Base-by-base conservation (phyloP, 2,113 vertebrate genomes). In the Tenebrosternarchus preto region DNA sequence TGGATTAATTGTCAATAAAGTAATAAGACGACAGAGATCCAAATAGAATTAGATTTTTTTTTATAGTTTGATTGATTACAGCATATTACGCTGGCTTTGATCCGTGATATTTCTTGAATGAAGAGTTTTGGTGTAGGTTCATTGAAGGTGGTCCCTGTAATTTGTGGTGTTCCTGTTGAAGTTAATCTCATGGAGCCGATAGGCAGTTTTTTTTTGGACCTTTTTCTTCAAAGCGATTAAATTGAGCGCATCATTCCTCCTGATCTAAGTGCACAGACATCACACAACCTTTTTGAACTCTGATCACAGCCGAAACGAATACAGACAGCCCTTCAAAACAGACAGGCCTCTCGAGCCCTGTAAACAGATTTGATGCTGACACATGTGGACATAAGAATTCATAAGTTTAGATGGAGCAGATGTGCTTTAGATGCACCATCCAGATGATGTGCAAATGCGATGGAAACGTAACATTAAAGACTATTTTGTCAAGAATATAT, bases 231-330 rank as follows among this genome's bases (percentile, higher is more conserved):
- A 75, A 61, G 31, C 43, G n/a, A 75, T 16, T 61, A 31, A 36
- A 19, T 24, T 24, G n/a, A 75, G 36, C 22, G 12, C 17, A 5
- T 60, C 57, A 27, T 57, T 59, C 53, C 29, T 36, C 53, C 19
- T 74, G 72, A 74, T 74, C 55, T 57, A 74, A 74, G 72, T n/a
- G 19, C 31, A n/a, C 4, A 59, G 27, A 29, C 72, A 60, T 61
- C 7, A 9, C 11, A 16, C 12, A 63, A 29, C 60, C 60, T 63
- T 66, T 66, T 33, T 20, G 27, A 66, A 33, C 63, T 64, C 27
- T 33, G 29, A 19, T 33, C 33, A 6, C 5, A 66, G 27, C 29
- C 2, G 29, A 66, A 66, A 66, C 20, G 29, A 19, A 33, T 66
- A 66, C 29, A 33, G 17, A 33, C 27, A 33, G 17, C 17, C 3